A percentile compares a stretch with the other conserved stretches of the same genome.
phyloP scores from a whole-genome alignment of 2,797 vertebrate genomes.

The Myripristis jacobus region DNA sequence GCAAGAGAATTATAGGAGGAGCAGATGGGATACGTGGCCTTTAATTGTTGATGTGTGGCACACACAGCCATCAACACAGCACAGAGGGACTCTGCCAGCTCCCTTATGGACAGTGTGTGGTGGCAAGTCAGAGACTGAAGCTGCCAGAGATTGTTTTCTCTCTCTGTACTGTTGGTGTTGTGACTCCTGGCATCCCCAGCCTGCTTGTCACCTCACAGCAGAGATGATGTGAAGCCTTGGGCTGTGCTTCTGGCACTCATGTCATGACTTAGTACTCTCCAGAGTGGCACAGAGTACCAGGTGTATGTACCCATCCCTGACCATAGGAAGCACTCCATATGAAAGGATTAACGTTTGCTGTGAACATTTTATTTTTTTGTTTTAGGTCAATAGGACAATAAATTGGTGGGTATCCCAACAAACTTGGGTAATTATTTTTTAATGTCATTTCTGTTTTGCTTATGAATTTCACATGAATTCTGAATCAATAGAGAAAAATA shows the following conservation, averaged over 20 bases:
- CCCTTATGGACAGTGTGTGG: conserved; percentile 48
- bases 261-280: conserved; percentile 62
- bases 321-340: conserved; percentile 13
- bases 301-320: conserved; percentile 61
- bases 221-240: conserved; percentile 58
- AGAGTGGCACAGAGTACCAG: conserved; percentile 60
- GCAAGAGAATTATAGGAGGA: too few species aligned
- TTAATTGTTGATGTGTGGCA: conserved; percentile 58
- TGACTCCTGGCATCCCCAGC: conserved; percentile 48
- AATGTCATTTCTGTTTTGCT: neutral
- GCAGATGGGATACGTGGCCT: conserved; percentile 53
- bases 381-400: neutral
- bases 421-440: too few species aligned
- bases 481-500: too few species aligned
- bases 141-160: conserved; percentile 72
- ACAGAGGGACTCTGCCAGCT: conserved; percentile 65
- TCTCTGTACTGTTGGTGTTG: conserved; percentile 47
- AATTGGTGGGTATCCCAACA: too few species aligned
- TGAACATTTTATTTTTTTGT: too few species aligned
- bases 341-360: neutral
- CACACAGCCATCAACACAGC: conserved; percentile 21
- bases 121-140: conserved; percentile 65
- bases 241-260: conserved; percentile 61
- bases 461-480: neutral
- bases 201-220: conserved; percentile 66